These are phyloP conservation scores for Chrysolina americana DNA, from an alignment of 2,888 invertebrate species.

Conservation along the genomic window DNA sequence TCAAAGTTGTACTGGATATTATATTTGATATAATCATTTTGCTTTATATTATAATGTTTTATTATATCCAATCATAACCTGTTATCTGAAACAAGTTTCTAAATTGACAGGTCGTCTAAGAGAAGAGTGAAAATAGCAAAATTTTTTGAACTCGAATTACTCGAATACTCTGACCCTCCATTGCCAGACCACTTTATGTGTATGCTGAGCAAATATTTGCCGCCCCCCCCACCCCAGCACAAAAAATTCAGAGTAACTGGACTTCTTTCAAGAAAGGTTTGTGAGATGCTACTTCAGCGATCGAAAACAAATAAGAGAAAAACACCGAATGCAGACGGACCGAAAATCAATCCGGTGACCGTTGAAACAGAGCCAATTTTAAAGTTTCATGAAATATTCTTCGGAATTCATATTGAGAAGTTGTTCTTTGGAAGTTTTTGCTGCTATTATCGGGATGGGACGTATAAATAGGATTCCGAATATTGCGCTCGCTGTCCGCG, in stretches of 20 bases:
- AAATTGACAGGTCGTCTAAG: no score
- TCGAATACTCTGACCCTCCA: no score
- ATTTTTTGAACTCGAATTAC: no score
- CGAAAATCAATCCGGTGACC: slow-evolving; percentile 46
- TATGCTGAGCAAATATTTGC: slow-evolving; percentile 3
- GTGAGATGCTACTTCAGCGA: slow-evolving; percentile 24
- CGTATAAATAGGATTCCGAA: slow-evolving; percentile 40
- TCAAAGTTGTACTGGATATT: no score
- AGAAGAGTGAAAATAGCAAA: no score
- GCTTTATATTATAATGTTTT: no score
- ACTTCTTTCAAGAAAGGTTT: slow-evolving; percentile 20
- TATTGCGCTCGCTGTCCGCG: slow-evolving; percentile 33
- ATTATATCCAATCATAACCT: no score
- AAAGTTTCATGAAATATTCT: slow-evolving; percentile 40
- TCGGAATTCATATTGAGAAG: slow-evolving; percentile 37
- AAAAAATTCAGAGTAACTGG: slow-evolving; percentile 12
- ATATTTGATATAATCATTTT: no score
- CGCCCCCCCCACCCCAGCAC: not conserved
- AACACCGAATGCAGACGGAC: slow-evolving; percentile 35
- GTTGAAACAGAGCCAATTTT: slow-evolving; percentile 39
- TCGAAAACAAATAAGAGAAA: slow-evolving; percentile 17
- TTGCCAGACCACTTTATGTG: not conserved
- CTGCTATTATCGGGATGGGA: slow-evolving; percentile 24
- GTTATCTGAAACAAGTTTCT: no score
- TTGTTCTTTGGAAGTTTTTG: slow-evolving; percentile 35